phyloP scores from a whole-genome alignment of 1,140 invertebrate genomes.

The Scaptomyza graminum region DNA sequence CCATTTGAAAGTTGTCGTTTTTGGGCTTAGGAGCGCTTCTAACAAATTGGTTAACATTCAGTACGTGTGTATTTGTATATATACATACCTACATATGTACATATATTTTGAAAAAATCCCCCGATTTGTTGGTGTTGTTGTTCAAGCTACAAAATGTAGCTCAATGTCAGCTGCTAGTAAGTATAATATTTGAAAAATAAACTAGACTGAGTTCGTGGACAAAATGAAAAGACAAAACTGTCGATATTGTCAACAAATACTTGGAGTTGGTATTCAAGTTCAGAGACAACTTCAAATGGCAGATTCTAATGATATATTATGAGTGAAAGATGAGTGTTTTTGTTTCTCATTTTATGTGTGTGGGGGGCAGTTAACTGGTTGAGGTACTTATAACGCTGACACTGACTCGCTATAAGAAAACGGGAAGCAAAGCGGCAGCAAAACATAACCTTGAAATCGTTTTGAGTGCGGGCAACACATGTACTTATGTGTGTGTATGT shows the following conservation, averaged over 20 bases:
- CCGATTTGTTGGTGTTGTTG: slow-evolving; percentile 27
- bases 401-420: slow-evolving; percentile 33
- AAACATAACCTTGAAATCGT: slow-evolving; percentile 70
- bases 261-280: background rate
- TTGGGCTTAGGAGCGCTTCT: slow-evolving; percentile 8
- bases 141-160: slow-evolving; percentile 50
- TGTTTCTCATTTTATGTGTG: slow-evolving; percentile 2
- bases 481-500: slow-evolving; percentile 26
- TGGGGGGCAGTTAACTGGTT: slow-evolving; percentile 4
- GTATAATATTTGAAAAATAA: slow-evolving; percentile 52
- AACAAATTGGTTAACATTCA: background rate
- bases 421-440: slow-evolving; percentile 57
- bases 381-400: slow-evolving; percentile 28
- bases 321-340: slow-evolving; percentile 2
- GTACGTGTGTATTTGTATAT: slow-evolving; percentile 19
- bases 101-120: slow-evolving; percentile 1
- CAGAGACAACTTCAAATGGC: slow-evolving; percentile 14
- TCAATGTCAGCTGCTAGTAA: slow-evolving; percentile 71
- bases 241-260: slow-evolving; percentile 53
- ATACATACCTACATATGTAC: slow-evolving; percentile 12
- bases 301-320: background rate
- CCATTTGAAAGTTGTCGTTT: slow-evolving; percentile 44
- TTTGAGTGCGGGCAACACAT: slow-evolving; percentile 62
- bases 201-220: slow-evolving; percentile 4
- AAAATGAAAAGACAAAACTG: slow-evolving; percentile 35